Evolutionary conservation across 2,113 vertebrate genomes (phyloP), one percentile per base, ranked within the genome.

Genomic region (Platichthys stellatus): DNA sequence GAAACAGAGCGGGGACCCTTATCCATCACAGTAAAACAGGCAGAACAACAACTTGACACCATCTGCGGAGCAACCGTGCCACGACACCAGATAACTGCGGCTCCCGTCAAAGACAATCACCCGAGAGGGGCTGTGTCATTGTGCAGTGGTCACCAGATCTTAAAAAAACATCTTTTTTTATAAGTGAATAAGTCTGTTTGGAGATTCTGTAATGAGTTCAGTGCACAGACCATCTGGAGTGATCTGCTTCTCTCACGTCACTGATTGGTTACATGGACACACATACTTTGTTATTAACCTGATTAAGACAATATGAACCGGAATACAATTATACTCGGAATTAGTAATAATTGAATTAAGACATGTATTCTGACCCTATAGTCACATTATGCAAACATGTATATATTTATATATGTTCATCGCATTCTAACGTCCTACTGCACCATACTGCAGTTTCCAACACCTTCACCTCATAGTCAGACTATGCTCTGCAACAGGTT

Each of bases 31-130:
- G 59, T 57, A 74, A 4, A 78, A 79, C 63, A 69, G 74, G 64
- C 70, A 54, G 72, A 24, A 70, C 68, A 86, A 88, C 81, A 86
- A 88, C 83, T 83, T 78, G 47, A 80, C 31, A 58, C 71, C 78
- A 63, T 84, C 67, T 80, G 70, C 53, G 24, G 75, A 72, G 47
- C 1, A 40, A 77, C n/a, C 24, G 54, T 35, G 31, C 31, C 31
- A 65, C 74, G 76, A 84, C 81, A 69, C 49, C 80, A 77, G 58
- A 62, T 31, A 66, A 63, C 80, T 64, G 51, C 28, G 65, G 69
- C 75, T 47, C 58, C 54, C 4, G 23, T 76, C 79, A 83, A 71
- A 80, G 31, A 63, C 49, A 76, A 51, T 58, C 28, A 59, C 43
- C 0, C 2, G 58, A 10, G 66, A 78, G 58, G 28, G 9, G 63